Evolutionary conservation across 2,113 vertebrate species (phyloP), one percentile per base, ranked within the genome.

Genomic region (Spheniscus mendiculus): DNA sequence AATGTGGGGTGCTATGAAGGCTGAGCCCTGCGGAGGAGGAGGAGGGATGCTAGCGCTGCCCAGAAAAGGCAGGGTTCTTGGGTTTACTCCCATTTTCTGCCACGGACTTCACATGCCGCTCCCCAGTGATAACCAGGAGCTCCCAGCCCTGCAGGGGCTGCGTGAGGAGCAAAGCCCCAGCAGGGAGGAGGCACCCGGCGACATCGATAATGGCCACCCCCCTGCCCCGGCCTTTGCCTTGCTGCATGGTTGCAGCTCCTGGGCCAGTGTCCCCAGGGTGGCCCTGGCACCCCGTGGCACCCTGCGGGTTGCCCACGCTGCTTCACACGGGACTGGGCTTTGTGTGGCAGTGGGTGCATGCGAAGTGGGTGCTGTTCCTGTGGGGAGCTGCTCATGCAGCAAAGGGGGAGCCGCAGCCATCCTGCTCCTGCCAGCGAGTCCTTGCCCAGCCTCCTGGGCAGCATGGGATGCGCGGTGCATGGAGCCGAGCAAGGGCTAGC

Each of bases 201-300:
- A 49, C 3, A 1, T 42, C 5, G 1, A 8, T 10, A 21, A 3
- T 3, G n/a, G 11, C 34, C 5, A 11, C 10, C 19, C 25, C 13
- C 4, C 1, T 6, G 12, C 25, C 16, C 6, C 0, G 34, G 18
- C 12, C 23, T 77, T 40, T 47, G n/a, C 20, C 25, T 77, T 4
- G 0, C 25, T 62, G 19, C 10, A 9, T 5, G 40, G 23, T 17
- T 1, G 1, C 20, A 40, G 47, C 4, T 61, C 45, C 62, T 52
- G 10, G 53, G 12, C 14, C 6, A 6, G 32, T 6, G 32, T 12
- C 38, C 40, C 32, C 40, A 58, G 65, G 27, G 63, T 2, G 13
- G 10, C 27, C 22, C 74, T 2, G 7, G 25, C 20, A 16, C 61
- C 61, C n/a, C 6, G 1, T 15, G n/a, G 26, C 38, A 61, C 62